Evolutionary conservation across 2,888 invertebrate genomes (phyloP), one percentile per base, ranked within the genome.

Genomic region (Drosophila nigritarsus): DNA sequence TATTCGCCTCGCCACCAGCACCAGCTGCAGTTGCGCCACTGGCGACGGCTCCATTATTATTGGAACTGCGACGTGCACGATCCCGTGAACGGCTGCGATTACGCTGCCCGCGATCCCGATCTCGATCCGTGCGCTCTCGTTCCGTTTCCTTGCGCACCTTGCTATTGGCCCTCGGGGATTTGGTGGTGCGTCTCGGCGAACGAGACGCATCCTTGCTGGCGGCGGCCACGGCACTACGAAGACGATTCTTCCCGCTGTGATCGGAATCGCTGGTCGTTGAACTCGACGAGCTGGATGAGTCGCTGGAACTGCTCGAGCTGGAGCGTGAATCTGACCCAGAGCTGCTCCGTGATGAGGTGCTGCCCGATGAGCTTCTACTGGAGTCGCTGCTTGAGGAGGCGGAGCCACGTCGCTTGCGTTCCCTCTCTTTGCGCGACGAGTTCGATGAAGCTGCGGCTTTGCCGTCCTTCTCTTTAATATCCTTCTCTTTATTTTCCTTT

Each of bases 381-480:
- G 96, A 96, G 64, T 96, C 96, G 91, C 97, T 97, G 89, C 96
- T 96, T 72, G 97, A 96, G 1, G 96, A 96, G 42, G 96, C 96
- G 29, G 96, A 96, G 29, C 93, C 93, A 20, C 93, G 89, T 67
- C 95, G 95, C 70, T 92, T 91, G 36, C 92, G 91, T 60, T 92
- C 92, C 13, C 92, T 89, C 65, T 92, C 92, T 61, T 93, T 85
- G 4, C 92, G 85, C 11, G 89, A 73, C 30, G 89, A 81, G 65
- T 88, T 91, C 6, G 91, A 87, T 11, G 84, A 55, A 11, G 66
- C 64, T 36, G 80, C 59, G 29, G 82, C 53, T 61, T 83, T 90
- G 15, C 83, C 75, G 36, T 89, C 90, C 73, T 92, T 89, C 94
- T 90, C 91, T 75, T 91, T 91, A 49, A 71, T 75, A 24, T 90